Conservation (phyloP, 2,797 vertebrate genomes). For the Tarsius wallacei region DNA sequence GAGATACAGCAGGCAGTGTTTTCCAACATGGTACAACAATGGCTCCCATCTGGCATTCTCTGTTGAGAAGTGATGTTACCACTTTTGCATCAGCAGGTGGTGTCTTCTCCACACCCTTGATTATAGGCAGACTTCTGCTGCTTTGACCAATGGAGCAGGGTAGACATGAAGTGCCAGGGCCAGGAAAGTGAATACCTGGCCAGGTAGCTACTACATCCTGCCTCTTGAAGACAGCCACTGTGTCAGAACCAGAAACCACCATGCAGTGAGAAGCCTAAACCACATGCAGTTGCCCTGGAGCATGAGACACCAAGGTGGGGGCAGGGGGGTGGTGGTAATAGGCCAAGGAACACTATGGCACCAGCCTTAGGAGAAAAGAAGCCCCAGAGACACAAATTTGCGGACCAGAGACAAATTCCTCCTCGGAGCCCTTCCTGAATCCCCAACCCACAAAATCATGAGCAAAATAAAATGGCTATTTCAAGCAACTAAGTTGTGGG, state of each 20-base stretch:
- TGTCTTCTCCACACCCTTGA: background rate
- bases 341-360: fast-evolving
- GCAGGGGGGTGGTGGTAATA: background rate
- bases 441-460: background rate
- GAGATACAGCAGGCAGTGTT: background rate
- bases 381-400: background rate
- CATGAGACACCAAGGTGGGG: background rate
- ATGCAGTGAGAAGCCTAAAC: background rate
- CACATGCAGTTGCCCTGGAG: background rate
- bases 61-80: background rate
- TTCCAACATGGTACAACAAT: background rate
- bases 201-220: background rate
- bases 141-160: background rate
- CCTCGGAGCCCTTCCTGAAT: background rate
- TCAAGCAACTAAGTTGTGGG: background rate
- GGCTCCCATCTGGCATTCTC: background rate
- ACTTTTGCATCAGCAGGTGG: background rate
- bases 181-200: background rate
- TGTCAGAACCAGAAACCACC: background rate
- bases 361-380: background rate
- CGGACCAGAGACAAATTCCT: background rate
- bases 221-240: background rate
- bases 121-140: background rate
- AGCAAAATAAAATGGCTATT: background rate
- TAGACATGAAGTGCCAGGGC: background rate